Evolutionary conservation across 1,140 invertebrate species (phyloP).

Genomic region (Hirudo medicinalis): DNA sequence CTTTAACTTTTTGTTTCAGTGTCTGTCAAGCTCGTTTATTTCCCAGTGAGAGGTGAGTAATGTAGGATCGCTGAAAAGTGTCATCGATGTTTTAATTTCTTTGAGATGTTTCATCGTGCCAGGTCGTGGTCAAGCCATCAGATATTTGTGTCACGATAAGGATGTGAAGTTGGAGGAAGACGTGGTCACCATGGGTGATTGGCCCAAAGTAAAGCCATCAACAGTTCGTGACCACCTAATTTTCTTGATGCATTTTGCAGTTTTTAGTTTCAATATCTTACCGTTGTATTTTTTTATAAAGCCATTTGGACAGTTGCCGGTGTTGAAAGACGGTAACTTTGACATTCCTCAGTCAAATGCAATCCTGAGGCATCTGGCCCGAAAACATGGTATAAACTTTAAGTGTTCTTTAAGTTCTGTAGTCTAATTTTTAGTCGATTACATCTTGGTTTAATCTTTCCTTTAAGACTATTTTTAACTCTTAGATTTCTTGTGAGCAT

Average conservation of each 20-base stretch:
- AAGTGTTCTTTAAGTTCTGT: background rate
- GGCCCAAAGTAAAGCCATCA: constrained; percentile 6
- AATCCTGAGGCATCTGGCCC: constrained; percentile 34
- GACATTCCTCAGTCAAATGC: constrained; percentile 35
- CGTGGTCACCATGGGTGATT: background rate
- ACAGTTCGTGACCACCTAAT: background rate
- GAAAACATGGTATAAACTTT: constrained; percentile 28
- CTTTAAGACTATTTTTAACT: background rate
- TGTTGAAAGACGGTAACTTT: constrained; percentile 28
- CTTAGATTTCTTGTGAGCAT: background rate
- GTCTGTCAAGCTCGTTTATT: constrained; percentile 9
- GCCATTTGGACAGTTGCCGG: constrained; percentile 35
- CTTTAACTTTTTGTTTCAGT: constrained; percentile 4
- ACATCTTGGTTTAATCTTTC: no score
- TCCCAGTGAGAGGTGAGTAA: constrained; percentile 12
- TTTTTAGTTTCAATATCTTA: background rate
- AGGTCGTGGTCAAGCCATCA: constrained; percentile 11
- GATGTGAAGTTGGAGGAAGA: constrained; percentile 7
- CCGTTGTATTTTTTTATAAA: constrained; percentile 24
- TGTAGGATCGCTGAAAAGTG: background rate
- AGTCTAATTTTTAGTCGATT: no score
- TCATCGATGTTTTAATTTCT: background rate
- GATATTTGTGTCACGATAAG: constrained; percentile 5
- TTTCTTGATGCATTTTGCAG: background rate
- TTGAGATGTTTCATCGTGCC: background rate